Percentiles rank a stretch among this genome's conserved stretches.
Conservation (phyloP, 30 jellyfish, hydroid and myxozoan species). For the Turritopsis dohrnii region DNA sequence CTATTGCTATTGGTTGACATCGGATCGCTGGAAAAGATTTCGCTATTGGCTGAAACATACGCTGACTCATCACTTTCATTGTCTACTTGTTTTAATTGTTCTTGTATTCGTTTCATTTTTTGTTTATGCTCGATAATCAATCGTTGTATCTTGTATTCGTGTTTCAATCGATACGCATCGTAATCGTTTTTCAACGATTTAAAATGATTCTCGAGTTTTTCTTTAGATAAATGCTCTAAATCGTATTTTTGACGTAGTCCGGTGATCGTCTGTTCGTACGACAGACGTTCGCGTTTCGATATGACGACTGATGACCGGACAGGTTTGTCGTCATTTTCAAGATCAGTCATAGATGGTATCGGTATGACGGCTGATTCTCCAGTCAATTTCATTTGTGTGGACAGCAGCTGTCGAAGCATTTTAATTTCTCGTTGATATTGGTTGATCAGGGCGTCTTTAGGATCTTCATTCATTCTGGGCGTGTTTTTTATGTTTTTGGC, state of each 20-base stretch:
- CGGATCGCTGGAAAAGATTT: not conserved
- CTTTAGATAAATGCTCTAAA: conserved; percentile 73
- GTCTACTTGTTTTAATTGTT: conserved; percentile 33
- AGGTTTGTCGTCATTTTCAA: conserved; percentile 43
- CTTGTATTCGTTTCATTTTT: conserved; percentile 45
- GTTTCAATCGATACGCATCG: conserved; percentile 72
- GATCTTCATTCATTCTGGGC: conserved; percentile 93
- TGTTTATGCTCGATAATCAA: conserved; percentile 61
- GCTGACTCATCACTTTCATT: conserved; percentile 74
- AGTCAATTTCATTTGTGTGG: conserved; percentile 67
- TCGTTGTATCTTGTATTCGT: conserved; percentile 80
- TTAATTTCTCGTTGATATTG: conserved; percentile 90
- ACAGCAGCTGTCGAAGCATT: conserved; percentile 73
- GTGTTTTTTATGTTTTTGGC: conserved; percentile 88
- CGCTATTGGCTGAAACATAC: conserved; percentile 58
- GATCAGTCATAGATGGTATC: conserved; percentile 32
- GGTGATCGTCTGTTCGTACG: conserved; percentile 74
- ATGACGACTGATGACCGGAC: conserved; percentile 86
- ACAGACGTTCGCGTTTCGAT: conserved; percentile 86
- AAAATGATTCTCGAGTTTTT: conserved; percentile 50
- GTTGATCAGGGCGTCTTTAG: conserved; percentile 78
- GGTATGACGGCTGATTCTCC: conserved; percentile 65
- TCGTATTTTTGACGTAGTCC: conserved; percentile 84
- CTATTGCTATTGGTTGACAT: conserved; percentile 16
- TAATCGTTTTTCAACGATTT: conserved; percentile 60